Conservation (phyloP, 2,113 vertebrate genomes). For the Scomber scombrus region DNA sequence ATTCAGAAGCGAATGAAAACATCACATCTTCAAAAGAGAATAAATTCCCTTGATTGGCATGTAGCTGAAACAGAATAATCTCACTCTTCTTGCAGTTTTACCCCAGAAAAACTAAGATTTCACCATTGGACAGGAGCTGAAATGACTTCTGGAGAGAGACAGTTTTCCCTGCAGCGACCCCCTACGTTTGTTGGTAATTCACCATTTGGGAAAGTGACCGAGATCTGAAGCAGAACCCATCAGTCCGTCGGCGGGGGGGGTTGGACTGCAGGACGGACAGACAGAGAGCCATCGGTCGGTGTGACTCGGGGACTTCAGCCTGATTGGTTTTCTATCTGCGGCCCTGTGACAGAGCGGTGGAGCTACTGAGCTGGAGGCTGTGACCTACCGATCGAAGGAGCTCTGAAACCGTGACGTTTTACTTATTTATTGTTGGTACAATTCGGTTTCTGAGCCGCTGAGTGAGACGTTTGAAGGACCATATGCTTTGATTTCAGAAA, state of each 20-base stretch:
- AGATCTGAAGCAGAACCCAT: slow-evolving; percentile 35
- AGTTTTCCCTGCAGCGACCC: neutral
- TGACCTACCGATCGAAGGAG: slow-evolving; percentile 3
- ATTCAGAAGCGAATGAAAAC: neutral
- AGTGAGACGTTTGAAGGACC: slow-evolving; percentile 22
- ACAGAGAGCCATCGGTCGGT: neutral
- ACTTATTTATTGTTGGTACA: neutral
- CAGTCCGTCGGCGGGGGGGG: neutral
- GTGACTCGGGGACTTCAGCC: slow-evolving; percentile 30
- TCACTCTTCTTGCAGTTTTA: neutral
- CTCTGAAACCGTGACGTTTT: neutral
- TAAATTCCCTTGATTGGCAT: no score
- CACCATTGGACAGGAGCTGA: neutral
- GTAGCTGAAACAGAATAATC: neutral
- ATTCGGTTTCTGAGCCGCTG: slow-evolving; percentile 4
- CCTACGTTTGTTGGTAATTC: slow-evolving; percentile 28
- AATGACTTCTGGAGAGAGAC: neutral
- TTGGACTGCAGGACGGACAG: neutral
- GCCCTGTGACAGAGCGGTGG: slow-evolving; percentile 3
- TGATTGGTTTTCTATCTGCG: slow-evolving; percentile 43
- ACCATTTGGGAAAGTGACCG: slow-evolving; percentile 15
- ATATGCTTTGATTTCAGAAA: no score
- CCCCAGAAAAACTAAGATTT: neutral
- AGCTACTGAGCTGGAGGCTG: slow-evolving; percentile 24
- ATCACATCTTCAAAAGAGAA: neutral